phyloP scores from a whole-genome alignment of 2,113 vertebrate species.

The Larimichthys polyactis region DNA sequence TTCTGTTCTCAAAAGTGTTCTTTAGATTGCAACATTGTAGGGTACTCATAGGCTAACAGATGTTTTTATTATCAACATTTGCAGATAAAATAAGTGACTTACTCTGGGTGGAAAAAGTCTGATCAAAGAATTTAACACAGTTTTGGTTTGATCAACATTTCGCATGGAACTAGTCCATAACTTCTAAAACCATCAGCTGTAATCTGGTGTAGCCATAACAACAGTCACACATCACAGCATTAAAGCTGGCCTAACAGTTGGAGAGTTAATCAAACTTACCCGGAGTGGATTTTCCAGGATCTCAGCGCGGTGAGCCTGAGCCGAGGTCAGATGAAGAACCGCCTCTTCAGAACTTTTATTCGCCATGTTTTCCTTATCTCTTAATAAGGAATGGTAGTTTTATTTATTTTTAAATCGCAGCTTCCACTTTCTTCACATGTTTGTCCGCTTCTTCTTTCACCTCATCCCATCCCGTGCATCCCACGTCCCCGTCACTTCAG shows the following conservation, averaged over 20 bases:
- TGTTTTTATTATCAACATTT: not conserved
- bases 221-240: not conserved
- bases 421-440: slow-evolving; percentile 37
- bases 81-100: not conserved
- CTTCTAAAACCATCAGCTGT: not conserved
- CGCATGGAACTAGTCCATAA: not conserved
- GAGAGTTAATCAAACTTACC: slow-evolving; percentile 47
- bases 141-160: not conserved
- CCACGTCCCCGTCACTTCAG: slow-evolving; percentile 26
- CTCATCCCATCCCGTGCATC: slow-evolving; percentile 31
- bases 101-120: no score
- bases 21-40: not conserved
- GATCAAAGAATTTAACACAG: not conserved
- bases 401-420: not conserved
- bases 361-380: slow-evolving; percentile 62
- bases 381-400: not conserved
- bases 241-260: not conserved
- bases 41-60: not conserved
- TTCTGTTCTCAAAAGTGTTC: not conserved
- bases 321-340: slow-evolving; percentile 3
- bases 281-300: slow-evolving; percentile 71
- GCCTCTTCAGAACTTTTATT: slow-evolving; percentile 42
- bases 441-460: not conserved
- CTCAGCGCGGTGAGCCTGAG: slow-evolving; percentile 46
- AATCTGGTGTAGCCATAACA: not conserved